Evolutionary conservation across 2,113 vertebrate species (phyloP).

Genomic region (Ifrita kowaldi): DNA sequence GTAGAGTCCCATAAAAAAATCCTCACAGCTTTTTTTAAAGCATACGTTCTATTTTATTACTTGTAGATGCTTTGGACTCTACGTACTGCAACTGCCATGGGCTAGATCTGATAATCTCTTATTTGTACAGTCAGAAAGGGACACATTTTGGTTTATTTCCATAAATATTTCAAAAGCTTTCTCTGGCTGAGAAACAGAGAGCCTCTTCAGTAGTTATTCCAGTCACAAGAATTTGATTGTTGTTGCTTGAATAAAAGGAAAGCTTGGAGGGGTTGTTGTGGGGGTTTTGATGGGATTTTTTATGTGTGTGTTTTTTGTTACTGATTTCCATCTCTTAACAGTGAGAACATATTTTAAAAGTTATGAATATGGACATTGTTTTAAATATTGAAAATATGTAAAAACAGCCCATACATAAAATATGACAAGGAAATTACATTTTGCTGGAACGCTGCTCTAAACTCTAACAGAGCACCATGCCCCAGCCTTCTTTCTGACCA

Average conservation of each 20-base stretch:
- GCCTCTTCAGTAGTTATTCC: conserved; percentile 7
- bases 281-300: neutral
- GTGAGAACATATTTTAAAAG: conserved; percentile 54
- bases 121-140: conserved; percentile 10
- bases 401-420: conserved; percentile 58
- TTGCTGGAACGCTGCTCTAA: neutral
- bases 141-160: conserved; percentile 8
- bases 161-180: conserved; percentile 50
- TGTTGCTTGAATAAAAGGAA: conserved; percentile 45
- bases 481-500: neutral
- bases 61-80: neutral
- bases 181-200: conserved; percentile 39
- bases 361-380: conserved; percentile 69
- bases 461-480: neutral
- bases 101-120: conserved; percentile 11
- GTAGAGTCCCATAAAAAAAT: neutral
- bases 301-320: neutral
- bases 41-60: neutral
- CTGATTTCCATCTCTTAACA: conserved; percentile 61
- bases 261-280: neutral
- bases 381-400: conserved; percentile 69
- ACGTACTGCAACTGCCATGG: neutral
- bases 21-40: neutral
- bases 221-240: conserved; percentile 31
- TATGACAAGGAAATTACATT: conserved; percentile 46